A percentile compares a stretch with the other conserved stretches of the same genome.
Evolutionary conservation across 2,888 invertebrate species (phyloP).

Genomic region (Troilus luridus): DNA sequence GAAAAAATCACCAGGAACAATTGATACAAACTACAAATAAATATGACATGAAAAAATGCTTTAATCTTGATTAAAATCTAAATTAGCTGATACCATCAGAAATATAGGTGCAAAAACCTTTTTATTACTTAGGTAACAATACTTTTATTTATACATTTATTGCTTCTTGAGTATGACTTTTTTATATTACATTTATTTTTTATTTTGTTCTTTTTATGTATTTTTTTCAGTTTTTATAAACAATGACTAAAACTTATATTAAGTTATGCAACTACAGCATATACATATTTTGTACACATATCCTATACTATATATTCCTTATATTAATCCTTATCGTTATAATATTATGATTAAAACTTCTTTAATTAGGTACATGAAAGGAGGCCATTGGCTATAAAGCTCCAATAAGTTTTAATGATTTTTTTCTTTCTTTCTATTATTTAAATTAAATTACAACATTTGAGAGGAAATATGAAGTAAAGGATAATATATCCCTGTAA

Average conservation of each 20-base stretch:
- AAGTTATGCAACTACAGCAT: slow-evolving; percentile 4
- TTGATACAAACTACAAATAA: neutral
- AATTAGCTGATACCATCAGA: neutral
- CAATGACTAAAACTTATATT: neutral
- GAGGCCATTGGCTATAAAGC: slow-evolving; percentile 47
- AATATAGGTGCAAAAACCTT: neutral
- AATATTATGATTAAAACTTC: slow-evolving; percentile 26
- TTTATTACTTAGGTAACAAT: neutral
- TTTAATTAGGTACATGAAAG: slow-evolving; percentile 28
- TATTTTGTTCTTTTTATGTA: neutral
- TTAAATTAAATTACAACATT: neutral
- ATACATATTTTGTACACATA: slow-evolving; percentile 43
- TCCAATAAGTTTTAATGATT: slow-evolving; percentile 19
- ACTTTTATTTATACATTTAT: neutral
- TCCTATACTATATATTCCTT: neutral
- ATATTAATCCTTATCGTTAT: slow-evolving; percentile 5
- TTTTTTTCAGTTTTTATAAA: neutral
- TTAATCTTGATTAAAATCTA: neutral
- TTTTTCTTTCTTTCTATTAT: neutral
- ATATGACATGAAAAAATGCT: neutral
- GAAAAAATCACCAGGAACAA: neutral
- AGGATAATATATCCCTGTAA: slow-evolving; percentile 32
- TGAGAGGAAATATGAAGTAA: slow-evolving; percentile 20
- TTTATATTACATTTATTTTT: neutral
- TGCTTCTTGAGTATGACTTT: slow-evolving; percentile 4